Conservation (phyloP, 2,888 invertebrate species). For the Odontothrips loti region DNA sequence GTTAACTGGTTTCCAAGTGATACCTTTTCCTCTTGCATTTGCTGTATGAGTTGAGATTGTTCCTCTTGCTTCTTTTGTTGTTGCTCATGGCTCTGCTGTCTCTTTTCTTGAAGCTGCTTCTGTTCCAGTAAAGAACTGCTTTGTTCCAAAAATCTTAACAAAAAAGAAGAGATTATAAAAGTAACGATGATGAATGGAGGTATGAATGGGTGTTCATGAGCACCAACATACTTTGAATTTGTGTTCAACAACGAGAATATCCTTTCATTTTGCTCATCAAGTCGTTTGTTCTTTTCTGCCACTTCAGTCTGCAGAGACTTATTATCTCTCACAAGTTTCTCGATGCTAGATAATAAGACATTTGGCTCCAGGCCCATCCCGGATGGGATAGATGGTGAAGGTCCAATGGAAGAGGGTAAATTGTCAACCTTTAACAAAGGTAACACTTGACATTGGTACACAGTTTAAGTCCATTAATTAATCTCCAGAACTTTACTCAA, state of each 20-base stretch:
- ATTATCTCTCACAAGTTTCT: slow-evolving; percentile 4
- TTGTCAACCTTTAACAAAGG: background rate
- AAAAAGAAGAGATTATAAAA: too few species aligned
- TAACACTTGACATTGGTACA: background rate
- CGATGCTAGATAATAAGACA: background rate
- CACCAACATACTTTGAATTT: slow-evolving; percentile 2
- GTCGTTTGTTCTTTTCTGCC: background rate
- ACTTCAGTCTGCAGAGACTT: background rate
- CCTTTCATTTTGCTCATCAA: slow-evolving; percentile 8
- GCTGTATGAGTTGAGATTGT: background rate
- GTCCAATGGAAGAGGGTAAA: background rate
- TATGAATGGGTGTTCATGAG: background rate
- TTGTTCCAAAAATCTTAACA: background rate
- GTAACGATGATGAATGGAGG: background rate
- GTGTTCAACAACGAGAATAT: background rate
- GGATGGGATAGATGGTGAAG: background rate
- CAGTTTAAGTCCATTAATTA: background rate
- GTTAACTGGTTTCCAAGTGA: background rate
- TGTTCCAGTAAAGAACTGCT: background rate
- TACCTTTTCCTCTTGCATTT: background rate
- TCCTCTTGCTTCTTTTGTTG: background rate
- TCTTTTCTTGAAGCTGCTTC: background rate
- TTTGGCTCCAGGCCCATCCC: background rate
- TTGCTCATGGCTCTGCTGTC: background rate
- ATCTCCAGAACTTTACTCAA: too few species aligned